Evolutionary conservation across 2,888 invertebrate genomes (phyloP), one percentile per base, ranked within the genome.

Genomic region (Lithophane semibrunnea): DNA sequence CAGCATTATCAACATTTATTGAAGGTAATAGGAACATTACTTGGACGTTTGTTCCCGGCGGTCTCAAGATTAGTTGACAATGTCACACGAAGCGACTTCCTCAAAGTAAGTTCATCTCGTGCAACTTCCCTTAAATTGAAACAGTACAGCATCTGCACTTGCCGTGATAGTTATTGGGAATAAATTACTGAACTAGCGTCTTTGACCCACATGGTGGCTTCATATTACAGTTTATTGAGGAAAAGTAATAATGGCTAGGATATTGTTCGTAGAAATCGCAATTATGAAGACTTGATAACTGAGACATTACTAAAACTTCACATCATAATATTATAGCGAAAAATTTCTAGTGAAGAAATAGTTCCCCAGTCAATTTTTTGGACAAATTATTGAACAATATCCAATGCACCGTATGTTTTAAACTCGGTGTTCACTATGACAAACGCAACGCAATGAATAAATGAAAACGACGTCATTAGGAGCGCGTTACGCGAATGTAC

Each of bases 121-220:
- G 75, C 89, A 95, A 95, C 93, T 96, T 95, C 94, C 94, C 95
- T 96, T 95, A 95, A 95, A 96, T 96, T 96, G 96, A 96, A 96
- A 96, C 94, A 94, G 93, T 93, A 94, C 94, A 94, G 94, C 96
- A 95, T 94, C 95, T 96, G 95, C 94, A 94, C 91, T 92, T 79
- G 93, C 93, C 93, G 70, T 92, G 93, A 94, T 95, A 94, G 94
- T 94, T 94, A 94, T 93, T 92, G 91, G 92, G 91, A 92, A 93
- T 94, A 93, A 93, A 94, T 94, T 94, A 92, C 90, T 90, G 83
- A 83, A 77, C 86, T 83, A 82, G 76, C 70, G 68, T 84, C 74
- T 85, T 84, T 81, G 79, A 82, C 81, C 84, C 80, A 83, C 49
- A 75, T 86, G 78, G 24, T 82, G 69, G 72, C 69, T 85, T 77